Percentiles rank a stretch among this genome's conserved stretches.
phyloP scores from a whole-genome alignment of 2,113 vertebrate genomes.

The Talpa occidentalis region DNA sequence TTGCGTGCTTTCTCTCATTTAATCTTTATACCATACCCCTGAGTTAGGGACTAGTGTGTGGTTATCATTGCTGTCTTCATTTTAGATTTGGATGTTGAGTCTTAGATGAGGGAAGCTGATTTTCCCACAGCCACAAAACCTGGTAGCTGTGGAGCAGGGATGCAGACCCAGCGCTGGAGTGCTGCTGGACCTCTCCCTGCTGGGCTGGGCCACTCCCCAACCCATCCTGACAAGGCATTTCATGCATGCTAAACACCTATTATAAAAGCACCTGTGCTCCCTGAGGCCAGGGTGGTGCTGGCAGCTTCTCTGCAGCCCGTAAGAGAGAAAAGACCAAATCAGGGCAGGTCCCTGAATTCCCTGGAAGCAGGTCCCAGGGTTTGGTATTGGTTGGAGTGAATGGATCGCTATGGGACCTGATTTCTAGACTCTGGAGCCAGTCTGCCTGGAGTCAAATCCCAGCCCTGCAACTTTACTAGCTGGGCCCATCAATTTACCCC shows the following conservation, averaged over 20 bases:
- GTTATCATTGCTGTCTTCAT: not conserved
- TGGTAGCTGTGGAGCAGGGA: not conserved
- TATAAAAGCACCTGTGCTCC: fast-evolving
- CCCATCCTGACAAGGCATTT: fast-evolving
- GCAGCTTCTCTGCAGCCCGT: not conserved
- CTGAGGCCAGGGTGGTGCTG: not conserved
- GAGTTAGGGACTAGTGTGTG: fast-evolving
- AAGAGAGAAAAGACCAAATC: not conserved
- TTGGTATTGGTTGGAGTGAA: not conserved
- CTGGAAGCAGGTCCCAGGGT: not conserved
- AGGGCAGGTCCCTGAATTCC: not conserved
- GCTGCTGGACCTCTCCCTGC: not conserved
- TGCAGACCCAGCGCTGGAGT: fast-evolving
- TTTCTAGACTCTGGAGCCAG: not conserved
- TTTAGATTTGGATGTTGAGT: not conserved
- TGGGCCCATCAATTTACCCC: no score
- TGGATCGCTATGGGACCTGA: not conserved
- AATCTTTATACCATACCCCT: not conserved
- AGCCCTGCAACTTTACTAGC: not conserved
- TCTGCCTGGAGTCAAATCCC: not conserved
- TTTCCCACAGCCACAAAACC: not conserved
- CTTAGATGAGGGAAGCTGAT: not conserved
- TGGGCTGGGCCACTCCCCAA: not conserved
- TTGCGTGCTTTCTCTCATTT: not conserved
- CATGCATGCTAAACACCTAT: not conserved